Percentiles rank a stretch among this genome's conserved stretches.
Evolutionary conservation across 2,113 vertebrate species (phyloP).

Genomic region (Podarcis raffonei): DNA sequence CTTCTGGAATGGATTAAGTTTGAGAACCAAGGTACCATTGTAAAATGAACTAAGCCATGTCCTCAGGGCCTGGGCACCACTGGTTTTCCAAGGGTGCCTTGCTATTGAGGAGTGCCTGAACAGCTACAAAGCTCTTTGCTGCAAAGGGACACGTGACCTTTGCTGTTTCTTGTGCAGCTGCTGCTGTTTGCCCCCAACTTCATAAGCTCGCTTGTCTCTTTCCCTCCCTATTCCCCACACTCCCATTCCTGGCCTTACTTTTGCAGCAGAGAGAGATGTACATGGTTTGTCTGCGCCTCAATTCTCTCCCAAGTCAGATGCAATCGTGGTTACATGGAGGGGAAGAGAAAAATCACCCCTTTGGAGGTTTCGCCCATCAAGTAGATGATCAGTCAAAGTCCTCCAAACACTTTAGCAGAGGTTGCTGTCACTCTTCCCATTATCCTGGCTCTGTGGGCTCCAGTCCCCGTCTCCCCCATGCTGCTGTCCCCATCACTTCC

Average conservation of each 20-base stretch:
- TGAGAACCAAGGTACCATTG: no score
- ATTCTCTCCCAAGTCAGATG: not conserved
- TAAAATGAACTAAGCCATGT: no score
- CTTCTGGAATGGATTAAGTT: no score
- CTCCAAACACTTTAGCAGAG: not conserved
- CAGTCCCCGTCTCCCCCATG: not conserved
- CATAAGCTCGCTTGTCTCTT: not conserved
- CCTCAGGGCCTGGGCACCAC: no score
- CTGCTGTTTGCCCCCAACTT: not conserved
- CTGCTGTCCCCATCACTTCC: not conserved
- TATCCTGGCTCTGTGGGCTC: not conserved
- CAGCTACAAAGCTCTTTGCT: not conserved
- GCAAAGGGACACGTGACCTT: not conserved
- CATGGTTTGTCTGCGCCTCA: not conserved
- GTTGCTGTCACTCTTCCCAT: not conserved
- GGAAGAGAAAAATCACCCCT: not conserved
- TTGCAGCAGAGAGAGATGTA: not conserved
- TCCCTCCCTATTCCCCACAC: not conserved
- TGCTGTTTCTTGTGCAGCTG: not conserved
- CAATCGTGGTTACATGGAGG: not conserved
- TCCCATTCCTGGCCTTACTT: not conserved
- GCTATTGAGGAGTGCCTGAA: not conserved
- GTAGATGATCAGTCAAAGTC: not conserved
- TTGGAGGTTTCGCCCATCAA: conserved; percentile 11
- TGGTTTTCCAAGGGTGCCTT: not conserved